A percentile compares a stretch with the other conserved stretches of the same genome.
Conservation (phyloP, 2,797 vertebrate genomes). For the Pempheris klunzingeri region DNA sequence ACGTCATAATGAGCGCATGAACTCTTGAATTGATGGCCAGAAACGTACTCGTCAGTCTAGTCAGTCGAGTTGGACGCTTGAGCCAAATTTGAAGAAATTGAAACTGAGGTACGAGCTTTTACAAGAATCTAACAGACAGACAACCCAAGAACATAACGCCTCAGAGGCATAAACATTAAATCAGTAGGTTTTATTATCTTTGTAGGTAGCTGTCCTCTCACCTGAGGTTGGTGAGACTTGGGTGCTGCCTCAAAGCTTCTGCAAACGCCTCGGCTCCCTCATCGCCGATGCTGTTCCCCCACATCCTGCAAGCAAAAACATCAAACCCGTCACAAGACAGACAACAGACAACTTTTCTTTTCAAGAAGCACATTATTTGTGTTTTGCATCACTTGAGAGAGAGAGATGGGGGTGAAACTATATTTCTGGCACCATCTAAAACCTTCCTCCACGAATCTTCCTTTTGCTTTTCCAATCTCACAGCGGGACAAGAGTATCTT, state of each 20-base stretch:
- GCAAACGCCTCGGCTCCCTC: constrained; percentile 94
- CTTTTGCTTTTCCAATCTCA: background rate
- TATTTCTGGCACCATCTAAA: background rate
- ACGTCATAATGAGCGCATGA: too few relatives aligned
- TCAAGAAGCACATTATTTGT: background rate
- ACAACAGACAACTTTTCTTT: background rate
- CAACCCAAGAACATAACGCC: too few relatives aligned
- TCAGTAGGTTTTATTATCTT: background rate
- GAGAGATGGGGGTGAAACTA: background rate
- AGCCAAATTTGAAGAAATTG: too few relatives aligned
- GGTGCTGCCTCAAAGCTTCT: constrained; percentile 90
- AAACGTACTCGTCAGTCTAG: too few relatives aligned
- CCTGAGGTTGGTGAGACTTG: constrained; percentile 91
- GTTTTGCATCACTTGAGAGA: background rate
- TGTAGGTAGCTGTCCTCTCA: constrained; percentile 56
- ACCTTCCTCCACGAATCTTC: background rate
- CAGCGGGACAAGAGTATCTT: background rate
- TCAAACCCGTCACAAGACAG: background rate
- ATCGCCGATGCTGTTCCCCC: constrained; percentile 94
- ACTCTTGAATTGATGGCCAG: too few relatives aligned
- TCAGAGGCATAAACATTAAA: too few relatives aligned
- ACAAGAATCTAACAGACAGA: too few relatives aligned
- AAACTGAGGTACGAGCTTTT: too few relatives aligned
- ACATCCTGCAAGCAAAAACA: constrained; percentile 87
- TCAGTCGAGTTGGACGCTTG: too few relatives aligned